Evolutionary conservation across 2,888 invertebrate species (phyloP).

Genomic region (Chrysopilus asiliformis): DNA sequence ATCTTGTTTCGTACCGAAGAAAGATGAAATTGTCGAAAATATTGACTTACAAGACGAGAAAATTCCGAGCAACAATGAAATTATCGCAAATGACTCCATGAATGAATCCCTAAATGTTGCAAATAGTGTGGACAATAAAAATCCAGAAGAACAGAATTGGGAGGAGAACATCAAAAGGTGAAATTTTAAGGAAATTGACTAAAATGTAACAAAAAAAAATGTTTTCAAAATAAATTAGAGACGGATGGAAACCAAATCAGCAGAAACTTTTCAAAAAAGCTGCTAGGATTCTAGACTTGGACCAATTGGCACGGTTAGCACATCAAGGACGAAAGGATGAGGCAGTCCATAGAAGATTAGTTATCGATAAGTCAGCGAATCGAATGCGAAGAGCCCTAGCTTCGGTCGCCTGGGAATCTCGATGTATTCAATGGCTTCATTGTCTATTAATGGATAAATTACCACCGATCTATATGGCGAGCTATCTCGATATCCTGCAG

Average conservation of each 20-base stretch:
- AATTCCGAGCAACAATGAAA: too few relatives aligned
- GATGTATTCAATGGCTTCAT: conserved; percentile 66
- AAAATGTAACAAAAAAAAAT: too few relatives aligned
- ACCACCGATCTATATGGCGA: conserved; percentile 49
- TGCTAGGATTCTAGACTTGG: conserved; percentile 49
- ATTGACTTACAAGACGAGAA: too few relatives aligned
- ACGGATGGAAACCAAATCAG: conserved; percentile 49
- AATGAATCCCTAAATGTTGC: conserved; percentile 56
- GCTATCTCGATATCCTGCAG: conserved; percentile 66
- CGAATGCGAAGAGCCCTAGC: conserved; percentile 54
- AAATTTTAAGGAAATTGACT: too few relatives aligned
- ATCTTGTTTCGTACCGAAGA: conserved; percentile 35
- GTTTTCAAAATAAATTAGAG: conserved; percentile 34
- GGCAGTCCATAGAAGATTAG: conserved; percentile 50
- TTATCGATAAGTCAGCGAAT: conserved; percentile 56
- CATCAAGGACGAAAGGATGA: conserved; percentile 46
- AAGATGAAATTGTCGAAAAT: too few relatives aligned
- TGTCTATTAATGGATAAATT: conserved; percentile 52
- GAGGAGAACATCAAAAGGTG: conserved; percentile 53
- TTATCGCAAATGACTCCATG: conserved; percentile 49
- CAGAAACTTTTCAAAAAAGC: conserved; percentile 51
- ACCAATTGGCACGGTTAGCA: conserved; percentile 50
- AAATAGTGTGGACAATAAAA: conserved; percentile 43
- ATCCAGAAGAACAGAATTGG: conserved; percentile 47
- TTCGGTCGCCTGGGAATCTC: conserved; percentile 57